These are phyloP conservation scores for Mormyrus hasselquistii DNA, from an alignment of 2,797 vertebrate species.

Conservation along the genomic window DNA sequence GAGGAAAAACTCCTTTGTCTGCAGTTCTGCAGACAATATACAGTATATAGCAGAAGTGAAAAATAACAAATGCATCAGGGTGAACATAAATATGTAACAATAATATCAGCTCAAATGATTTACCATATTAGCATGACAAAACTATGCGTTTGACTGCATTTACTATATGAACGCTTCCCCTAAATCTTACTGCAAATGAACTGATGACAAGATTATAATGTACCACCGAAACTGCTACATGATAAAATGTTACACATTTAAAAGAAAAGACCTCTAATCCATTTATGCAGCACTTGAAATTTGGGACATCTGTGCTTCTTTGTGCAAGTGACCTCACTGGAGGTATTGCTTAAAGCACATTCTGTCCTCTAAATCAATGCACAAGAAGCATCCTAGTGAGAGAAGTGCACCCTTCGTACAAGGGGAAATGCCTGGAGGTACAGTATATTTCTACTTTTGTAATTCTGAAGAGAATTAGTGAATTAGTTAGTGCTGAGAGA, in stretches of 20 bases:
- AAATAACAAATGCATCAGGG: not conserved
- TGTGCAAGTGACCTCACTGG: not conserved
- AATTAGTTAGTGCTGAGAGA: not conserved
- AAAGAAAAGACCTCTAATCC: not conserved
- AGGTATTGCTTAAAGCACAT: slow-evolving; percentile 4
- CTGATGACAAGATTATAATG: not conserved
- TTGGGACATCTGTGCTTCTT: not conserved
- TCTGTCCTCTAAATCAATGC: not conserved
- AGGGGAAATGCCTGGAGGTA: not conserved
- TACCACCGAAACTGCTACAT: not conserved
- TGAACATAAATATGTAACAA: not conserved
- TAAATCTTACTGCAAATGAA: not conserved
- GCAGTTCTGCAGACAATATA: slow-evolving; percentile 18
- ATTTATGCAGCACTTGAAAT: not conserved
- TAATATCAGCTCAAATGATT: not conserved
- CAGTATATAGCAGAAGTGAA: slow-evolving; percentile 13
- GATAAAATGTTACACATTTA: not conserved
- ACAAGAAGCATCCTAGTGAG: not conserved
- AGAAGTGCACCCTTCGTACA: not conserved
- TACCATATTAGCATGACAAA: not conserved
- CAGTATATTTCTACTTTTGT: not conserved
- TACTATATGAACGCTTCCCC: not conserved
- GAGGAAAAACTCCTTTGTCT: slow-evolving; percentile 24
- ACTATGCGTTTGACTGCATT: not conserved
- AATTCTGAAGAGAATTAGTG: not conserved